Percentiles rank a stretch among this genome's conserved stretches.
phyloP scores from a whole-genome alignment of 2,888 invertebrate genomes.

The Limnephilus marmoratus region DNA sequence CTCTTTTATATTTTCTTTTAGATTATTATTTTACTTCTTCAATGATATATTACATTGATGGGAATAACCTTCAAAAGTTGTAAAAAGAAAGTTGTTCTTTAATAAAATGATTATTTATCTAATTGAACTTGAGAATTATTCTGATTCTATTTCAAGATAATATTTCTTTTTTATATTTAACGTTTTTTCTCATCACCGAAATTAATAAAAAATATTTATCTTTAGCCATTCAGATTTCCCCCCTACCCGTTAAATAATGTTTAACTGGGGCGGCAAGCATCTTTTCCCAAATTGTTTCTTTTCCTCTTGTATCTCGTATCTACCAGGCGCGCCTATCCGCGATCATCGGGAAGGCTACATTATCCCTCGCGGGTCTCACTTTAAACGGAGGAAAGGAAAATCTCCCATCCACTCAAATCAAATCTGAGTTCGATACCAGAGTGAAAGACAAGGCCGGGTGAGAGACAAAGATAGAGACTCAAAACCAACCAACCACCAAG shows the following conservation, averaged over 20 bases:
- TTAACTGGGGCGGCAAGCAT: neutral
- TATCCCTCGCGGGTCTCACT: conserved; percentile 31
- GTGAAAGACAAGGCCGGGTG: conserved; percentile 50
- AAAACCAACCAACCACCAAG: conserved; percentile 62
- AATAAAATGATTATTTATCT: neutral
- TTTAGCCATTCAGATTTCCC: neutral
- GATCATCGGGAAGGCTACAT: neutral
- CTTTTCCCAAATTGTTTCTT: conserved; percentile 1
- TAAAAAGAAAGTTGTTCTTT: no score
- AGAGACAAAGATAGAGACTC: conserved; percentile 59
- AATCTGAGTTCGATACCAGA: conserved; percentile 50
- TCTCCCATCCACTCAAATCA: conserved; percentile 53
- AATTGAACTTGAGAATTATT: neutral
- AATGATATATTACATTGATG: no score
- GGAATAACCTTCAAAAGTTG: no score
- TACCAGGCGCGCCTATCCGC: conserved; percentile 2
- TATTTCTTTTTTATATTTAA: neutral
- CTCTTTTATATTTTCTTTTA: no score
- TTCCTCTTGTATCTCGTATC: neutral
- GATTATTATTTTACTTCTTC: no score
- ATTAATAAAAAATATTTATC: neutral
- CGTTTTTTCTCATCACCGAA: neutral
- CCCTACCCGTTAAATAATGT: neutral
- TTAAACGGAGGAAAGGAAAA: conserved; percentile 38
- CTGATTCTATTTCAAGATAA: neutral